These are phyloP conservation scores for Zaprionus obscuricornis DNA, from an alignment of 2,888 invertebrate genomes.

Conservation along the genomic window DNA sequence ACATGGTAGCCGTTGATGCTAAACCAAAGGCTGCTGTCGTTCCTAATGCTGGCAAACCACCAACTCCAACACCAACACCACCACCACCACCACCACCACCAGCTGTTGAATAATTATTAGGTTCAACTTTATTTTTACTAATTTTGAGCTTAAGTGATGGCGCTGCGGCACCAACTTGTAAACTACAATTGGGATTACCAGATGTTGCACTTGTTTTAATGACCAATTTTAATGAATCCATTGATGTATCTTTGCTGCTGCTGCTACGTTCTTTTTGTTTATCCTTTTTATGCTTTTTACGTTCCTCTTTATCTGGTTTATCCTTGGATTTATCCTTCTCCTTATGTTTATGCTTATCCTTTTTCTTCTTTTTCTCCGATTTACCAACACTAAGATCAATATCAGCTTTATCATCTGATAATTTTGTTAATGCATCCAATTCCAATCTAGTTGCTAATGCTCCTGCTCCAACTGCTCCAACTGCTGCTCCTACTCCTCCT, in stretches of 20 bases:
- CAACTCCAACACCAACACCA: too few relatives aligned
- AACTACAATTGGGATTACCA: conserved; percentile 54
- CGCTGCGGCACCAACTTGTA: conserved; percentile 43
- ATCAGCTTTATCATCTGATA: conserved; percentile 37
- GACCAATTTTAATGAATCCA: conserved; percentile 86
- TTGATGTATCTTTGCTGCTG: conserved; percentile 51
- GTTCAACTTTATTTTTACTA: conserved; percentile 89
- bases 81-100: conserved; percentile 6
- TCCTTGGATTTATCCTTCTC: conserved; percentile 88
- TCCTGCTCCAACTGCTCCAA: too few relatives aligned
- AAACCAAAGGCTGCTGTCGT: conserved; percentile 33
- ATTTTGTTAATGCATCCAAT: conserved; percentile 53
- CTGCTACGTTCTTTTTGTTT: conserved; percentile 81
- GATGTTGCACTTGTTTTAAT: conserved; percentile 90
- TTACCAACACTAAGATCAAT: conserved; percentile 60
- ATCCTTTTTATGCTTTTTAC: conserved; percentile 90
- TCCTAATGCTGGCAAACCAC: conserved; percentile 24
- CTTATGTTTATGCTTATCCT: conserved; percentile 91
- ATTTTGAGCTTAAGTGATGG: conserved; percentile 92
- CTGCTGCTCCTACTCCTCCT: not conserved
- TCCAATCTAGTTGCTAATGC: conserved; percentile 30
- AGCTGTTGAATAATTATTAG: conserved; percentile 77
- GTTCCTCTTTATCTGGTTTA: conserved; percentile 87
- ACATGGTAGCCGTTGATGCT: conserved; percentile 8
- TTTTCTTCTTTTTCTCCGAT: conserved; percentile 87